Base-by-base conservation (phyloP, 2,113 vertebrate species). In the Chionis minor region DNA sequence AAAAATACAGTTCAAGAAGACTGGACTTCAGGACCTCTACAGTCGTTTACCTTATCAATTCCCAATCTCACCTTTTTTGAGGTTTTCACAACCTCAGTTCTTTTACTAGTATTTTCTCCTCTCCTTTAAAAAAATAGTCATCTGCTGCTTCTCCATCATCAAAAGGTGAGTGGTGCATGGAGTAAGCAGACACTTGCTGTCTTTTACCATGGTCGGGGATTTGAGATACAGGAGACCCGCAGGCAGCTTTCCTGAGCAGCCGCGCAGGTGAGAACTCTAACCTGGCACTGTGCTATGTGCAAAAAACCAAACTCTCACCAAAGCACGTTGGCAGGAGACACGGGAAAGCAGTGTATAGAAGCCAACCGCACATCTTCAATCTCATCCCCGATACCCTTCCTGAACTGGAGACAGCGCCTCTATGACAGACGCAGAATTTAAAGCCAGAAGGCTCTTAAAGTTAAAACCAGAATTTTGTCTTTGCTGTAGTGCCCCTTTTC, bases 251-350 rank as follows among this genome's bases (percentile, higher is more conserved):
- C 56, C 44, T 4, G 9, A 23, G 42, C 45, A 90, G 55, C 67
- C n/a, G 12, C 1, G 20, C 26, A 33, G 19, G 5, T 1, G 14
- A 40, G 33, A 92, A 67, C 65, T 40, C 65, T 27, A 58, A 74
- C 44, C 47, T 8, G 35, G 27, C 3, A 32, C 22, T 1, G 6
- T 4, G 20, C 14, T 18, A 14, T 0, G 1, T 3, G 20, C 19
- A 47, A 90, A 79, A 30, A 9, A 5, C 1, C 23, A 33, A 55
- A 28, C 8, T 40, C 40, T 33, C 52, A n/a, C 21, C 18, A 44
- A 23, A 56, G 27, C 12, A 13, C 0, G 3, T 19, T 26, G 63
- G 75, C 56, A 27, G 45, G 26, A 40, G 24, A 58, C 22, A 19
- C 0, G 23, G 26, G 16, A 55, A 63, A 44, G 27, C 20, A 9